Evolutionary conservation across 2,113 vertebrate species (phyloP), one percentile per base, ranked within the genome.

Genomic region (Xenopus borealis): DNA sequence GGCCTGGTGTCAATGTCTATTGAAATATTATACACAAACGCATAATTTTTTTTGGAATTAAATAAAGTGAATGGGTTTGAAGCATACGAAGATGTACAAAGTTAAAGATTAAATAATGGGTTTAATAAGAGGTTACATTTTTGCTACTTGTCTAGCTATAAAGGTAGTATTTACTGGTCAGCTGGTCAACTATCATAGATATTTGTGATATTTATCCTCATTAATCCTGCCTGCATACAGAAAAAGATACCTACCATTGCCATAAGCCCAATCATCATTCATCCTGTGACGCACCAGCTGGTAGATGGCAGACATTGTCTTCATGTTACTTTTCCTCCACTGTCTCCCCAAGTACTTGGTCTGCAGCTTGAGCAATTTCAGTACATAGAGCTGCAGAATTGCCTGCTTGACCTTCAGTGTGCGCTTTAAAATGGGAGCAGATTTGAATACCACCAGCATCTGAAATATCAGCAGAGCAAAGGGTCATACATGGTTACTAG

Each of bases 401-500:
- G 96, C 97, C 85, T 98, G 96, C 80, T 97, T 97, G 78, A 97
- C 96, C 83, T 98, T 99, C 78, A 99, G 92, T 0, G 96, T 94
- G 4, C 97, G 89, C 82, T 99, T 99, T 80, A 99, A 87, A 81
- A 99, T 98, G 0, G 97, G 97, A 7, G 97, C 96, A 0, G 96
- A 98, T 75, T 98, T 99, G 70, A 99, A 99, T 62, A 99, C 97
- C n/a, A 99, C 97, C 83, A 98, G 83, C 95, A 99, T 97, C 97
- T 98, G 81, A 0, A 40, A 13, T n/a, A 16, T 53, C 17, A 58
- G 63, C 40, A 30, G 59, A 68, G 11, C 16, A 33, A 40, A 69
- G 7, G 16, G 53, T n/a, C 17, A 55, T 27, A 27, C 23, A 27
- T 27, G 23, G 23, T 27, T 27, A 27, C 23, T 27, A 27, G 23